Conservation (phyloP, 2,113 vertebrate species). For the Podocnemis expansa region DNA sequence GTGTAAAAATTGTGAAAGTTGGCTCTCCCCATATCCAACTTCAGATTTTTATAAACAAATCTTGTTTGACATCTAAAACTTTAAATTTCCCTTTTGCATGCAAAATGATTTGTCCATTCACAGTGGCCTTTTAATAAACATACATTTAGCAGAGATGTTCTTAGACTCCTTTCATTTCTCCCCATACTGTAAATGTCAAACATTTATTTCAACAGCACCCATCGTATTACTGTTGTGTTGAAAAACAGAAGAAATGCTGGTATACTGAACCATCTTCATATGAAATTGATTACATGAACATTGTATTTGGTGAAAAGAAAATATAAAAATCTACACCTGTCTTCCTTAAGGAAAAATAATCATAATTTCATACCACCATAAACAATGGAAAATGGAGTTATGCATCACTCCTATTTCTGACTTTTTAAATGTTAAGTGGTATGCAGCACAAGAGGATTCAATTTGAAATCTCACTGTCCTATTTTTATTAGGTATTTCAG, state of each 20-base stretch:
- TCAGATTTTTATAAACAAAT: background rate
- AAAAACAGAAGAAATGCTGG: background rate
- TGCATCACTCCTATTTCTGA: background rate
- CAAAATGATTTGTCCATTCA: background rate
- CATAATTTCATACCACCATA: background rate
- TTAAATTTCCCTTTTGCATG: background rate
- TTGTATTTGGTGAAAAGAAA: background rate
- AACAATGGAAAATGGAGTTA: background rate
- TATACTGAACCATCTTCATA: background rate
- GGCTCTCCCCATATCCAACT: fast-evolving
- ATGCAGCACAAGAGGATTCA: background rate
- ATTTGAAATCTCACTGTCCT: background rate
- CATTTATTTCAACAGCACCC: background rate
- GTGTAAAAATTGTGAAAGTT: background rate
- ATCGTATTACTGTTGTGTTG: background rate
- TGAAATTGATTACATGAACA: background rate
- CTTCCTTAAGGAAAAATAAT: background rate
- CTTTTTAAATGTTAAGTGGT: background rate
- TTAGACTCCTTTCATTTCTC: background rate
- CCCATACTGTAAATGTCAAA: background rate
- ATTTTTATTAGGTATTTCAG: background rate
- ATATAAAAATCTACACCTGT: background rate
- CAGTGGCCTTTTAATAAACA: background rate
- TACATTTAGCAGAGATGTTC: background rate
- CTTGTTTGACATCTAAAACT: background rate